phyloP scores from a whole-genome alignment of 2,888 invertebrate species.

The Phaedon cochleariae region DNA sequence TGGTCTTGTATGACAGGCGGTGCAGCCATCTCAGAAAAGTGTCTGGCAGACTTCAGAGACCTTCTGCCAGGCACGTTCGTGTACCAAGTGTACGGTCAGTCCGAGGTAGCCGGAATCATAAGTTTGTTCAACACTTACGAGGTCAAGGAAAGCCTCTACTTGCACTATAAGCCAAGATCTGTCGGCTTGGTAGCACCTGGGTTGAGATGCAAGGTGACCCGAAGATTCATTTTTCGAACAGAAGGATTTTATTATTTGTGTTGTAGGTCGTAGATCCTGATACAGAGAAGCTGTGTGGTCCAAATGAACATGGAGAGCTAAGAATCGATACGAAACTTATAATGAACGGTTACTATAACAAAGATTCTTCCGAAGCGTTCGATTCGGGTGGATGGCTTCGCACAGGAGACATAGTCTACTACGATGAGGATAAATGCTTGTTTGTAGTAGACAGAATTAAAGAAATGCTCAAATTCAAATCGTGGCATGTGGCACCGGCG shows the following conservation, averaged over 20 bases:
- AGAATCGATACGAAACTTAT: conserved; percentile 60
- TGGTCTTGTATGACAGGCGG: conserved; percentile 50
- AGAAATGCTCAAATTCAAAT: conserved; percentile 64
- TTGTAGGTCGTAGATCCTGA: conserved; percentile 51
- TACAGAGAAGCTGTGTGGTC: conserved; percentile 50
- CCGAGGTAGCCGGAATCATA: conserved; percentile 54
- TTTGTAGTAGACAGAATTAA: conserved; percentile 65
- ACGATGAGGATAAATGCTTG: conserved; percentile 64
- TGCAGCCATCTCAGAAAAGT: conserved; percentile 47
- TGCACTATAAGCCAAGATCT: conserved; percentile 50
- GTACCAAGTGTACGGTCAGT: conserved; percentile 54
- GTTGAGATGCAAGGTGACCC: conserved; percentile 52
- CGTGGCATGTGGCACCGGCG: conserved; percentile 62
- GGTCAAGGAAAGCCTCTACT: conserved; percentile 46
- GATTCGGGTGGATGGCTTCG: conserved; percentile 64
- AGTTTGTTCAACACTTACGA: conserved; percentile 48
- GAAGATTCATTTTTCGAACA: too few species aligned
- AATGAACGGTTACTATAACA: conserved; percentile 63
- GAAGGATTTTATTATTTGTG: conserved; percentile 11
- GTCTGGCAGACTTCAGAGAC: conserved; percentile 50
- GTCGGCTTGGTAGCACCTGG: conserved; percentile 50
- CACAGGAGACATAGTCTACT: conserved; percentile 66
- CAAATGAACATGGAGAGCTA: conserved; percentile 65
- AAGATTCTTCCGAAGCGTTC: conserved; percentile 61
- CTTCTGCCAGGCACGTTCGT: conserved; percentile 55